These are phyloP conservation scores for Sphaerophoria taeniata DNA, from an alignment of 2,888 invertebrate species.

Conservation along the genomic window DNA sequence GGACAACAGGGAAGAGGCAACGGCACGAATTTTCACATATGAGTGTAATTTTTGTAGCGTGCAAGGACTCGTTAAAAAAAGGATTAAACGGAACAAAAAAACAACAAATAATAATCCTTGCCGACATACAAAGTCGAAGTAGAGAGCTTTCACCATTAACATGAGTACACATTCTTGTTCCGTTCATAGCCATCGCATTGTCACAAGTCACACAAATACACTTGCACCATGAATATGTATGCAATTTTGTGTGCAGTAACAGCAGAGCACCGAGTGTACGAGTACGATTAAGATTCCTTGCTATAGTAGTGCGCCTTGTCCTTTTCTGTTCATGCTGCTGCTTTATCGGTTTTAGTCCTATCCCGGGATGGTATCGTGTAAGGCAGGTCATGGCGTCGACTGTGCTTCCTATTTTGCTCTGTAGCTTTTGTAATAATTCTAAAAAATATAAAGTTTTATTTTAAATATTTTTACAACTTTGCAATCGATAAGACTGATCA, in stretches of 20 bases:
- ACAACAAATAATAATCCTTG: constrained; percentile 51
- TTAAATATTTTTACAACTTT: constrained; percentile 38
- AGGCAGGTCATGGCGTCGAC: constrained; percentile 82
- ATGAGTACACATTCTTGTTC: constrained; percentile 2
- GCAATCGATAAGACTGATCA: constrained; percentile 65
- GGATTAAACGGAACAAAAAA: background rate
- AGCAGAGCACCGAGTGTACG: constrained; percentile 14
- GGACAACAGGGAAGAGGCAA: background rate
- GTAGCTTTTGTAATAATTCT: constrained; percentile 65
- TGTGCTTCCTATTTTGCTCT: constrained; percentile 70
- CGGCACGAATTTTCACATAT: constrained; percentile 43
- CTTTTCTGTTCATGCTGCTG: constrained; percentile 69
- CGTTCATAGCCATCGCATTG: constrained; percentile 24
- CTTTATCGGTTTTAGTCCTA: constrained; percentile 81
- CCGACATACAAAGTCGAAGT: constrained; percentile 46
- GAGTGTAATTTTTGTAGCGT: constrained; percentile 57
- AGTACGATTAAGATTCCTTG: constrained; percentile 37
- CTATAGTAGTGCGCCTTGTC: constrained; percentile 51
- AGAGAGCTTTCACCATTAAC: constrained; percentile 53
- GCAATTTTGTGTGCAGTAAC: constrained; percentile 62
- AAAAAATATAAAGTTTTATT: constrained; percentile 30
- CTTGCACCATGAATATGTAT: constrained; percentile 29
- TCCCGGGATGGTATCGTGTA: constrained; percentile 83
- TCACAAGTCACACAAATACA: constrained; percentile 39
- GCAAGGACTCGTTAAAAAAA: constrained; percentile 47